Conservation (phyloP, 2,888 invertebrate genomes). For the Gortyna flavago region DNA sequence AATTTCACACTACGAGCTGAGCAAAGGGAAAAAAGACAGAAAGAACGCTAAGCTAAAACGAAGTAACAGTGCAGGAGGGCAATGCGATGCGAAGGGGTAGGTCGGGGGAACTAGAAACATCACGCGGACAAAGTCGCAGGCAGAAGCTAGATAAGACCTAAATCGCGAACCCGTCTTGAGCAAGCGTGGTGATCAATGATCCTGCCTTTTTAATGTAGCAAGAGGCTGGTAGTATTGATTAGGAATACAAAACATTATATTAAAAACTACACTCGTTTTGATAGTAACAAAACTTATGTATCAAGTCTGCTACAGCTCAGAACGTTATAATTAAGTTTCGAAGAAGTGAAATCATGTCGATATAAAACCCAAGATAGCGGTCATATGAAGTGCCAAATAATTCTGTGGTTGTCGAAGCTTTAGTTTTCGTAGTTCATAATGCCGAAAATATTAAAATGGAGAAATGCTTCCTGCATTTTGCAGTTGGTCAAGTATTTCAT, state of each 20-base stretch:
- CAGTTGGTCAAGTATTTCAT: neutral
- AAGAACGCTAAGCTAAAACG: neutral
- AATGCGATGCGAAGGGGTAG: neutral
- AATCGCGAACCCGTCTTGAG: neutral
- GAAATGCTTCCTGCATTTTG: neutral
- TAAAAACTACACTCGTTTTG: neutral
- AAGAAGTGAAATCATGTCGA: neutral
- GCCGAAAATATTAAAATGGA: neutral
- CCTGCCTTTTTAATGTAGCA: neutral
- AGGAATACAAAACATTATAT: neutral
- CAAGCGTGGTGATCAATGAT: neutral
- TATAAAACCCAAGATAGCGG: neutral
- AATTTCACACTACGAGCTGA: neutral
- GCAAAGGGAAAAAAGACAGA: neutral
- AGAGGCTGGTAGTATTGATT: neutral
- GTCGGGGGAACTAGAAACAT: neutral
- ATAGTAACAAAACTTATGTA: neutral
- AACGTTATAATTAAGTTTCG: neutral
- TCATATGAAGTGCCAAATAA: neutral
- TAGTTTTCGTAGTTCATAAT: neutral
- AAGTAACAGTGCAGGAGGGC: neutral
- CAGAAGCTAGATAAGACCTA: neutral
- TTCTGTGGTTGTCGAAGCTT: neutral
- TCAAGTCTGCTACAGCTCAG: neutral
- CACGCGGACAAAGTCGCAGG: neutral